phyloP scores from a whole-genome alignment of 2,113 vertebrate genomes.

The Rattus rattus region DNA sequence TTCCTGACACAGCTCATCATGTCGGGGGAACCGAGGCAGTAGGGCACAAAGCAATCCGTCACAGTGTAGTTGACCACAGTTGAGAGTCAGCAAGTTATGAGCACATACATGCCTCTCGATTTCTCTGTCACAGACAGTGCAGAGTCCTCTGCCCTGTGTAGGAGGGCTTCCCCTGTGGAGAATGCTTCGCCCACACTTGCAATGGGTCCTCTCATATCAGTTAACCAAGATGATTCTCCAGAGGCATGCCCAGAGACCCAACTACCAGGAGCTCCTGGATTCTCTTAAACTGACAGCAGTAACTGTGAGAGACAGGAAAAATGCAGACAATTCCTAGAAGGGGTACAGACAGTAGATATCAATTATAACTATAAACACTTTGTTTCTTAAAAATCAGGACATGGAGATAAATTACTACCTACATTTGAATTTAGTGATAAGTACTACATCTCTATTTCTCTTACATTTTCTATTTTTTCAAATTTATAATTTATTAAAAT shows the following conservation, averaged over 20 bases:
- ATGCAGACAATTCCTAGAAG: conserved; percentile 7
- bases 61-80: not conserved
- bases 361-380: conserved; percentile 21
- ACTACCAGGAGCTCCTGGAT: not conserved
- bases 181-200: not conserved
- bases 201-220: too few relatives aligned
- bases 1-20: not conserved
- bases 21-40: not conserved
- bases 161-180: too few relatives aligned
- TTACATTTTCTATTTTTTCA: conserved; percentile 19
- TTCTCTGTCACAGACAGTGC: not conserved
- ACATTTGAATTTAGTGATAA: conserved; percentile 31
- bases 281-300: not conserved
- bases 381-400: not conserved
- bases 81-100: too few relatives aligned
- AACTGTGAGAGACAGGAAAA: not conserved
- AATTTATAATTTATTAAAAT: conserved; percentile 18
- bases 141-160: too few relatives aligned
- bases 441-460: not conserved
- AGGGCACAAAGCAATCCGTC: not conserved
- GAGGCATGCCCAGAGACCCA: not conserved
- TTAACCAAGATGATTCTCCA: not conserved
- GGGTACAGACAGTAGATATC: not conserved
- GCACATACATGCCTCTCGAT: rapidly evolving
- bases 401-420: not conserved